A percentile compares a stretch with the other conserved stretches of the same genome.
Conservation (phyloP, 2,888 invertebrate species). For the Troglohyphantes excavatus region DNA sequence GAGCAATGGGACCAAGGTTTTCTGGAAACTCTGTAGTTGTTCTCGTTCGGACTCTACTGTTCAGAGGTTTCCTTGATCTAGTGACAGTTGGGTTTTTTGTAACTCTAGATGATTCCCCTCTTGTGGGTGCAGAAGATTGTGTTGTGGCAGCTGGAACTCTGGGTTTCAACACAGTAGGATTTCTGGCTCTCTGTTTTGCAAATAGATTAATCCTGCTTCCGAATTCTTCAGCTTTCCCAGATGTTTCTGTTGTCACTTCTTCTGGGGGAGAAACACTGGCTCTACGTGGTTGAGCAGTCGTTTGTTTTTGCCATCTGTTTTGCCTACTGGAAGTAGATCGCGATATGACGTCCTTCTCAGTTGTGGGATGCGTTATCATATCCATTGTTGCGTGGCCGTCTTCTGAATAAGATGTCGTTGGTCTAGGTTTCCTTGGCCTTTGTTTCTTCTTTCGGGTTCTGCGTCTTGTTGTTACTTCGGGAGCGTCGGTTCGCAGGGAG, state of each 20-base stretch:
- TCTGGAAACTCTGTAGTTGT: constrained; percentile 35
- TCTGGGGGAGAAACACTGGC: neutral
- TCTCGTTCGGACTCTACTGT: constrained; percentile 23
- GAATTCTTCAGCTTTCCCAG: constrained; percentile 55
- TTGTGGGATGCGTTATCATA: constrained; percentile 20
- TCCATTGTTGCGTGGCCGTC: constrained; percentile 33
- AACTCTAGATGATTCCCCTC: constrained; percentile 32
- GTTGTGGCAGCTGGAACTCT: constrained; percentile 12
- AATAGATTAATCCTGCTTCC: constrained; percentile 74
- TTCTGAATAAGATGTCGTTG: constrained; percentile 1
- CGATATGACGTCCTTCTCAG: constrained; percentile 26
- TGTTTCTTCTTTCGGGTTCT: constrained; percentile 57
- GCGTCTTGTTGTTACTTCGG: constrained; percentile 64
- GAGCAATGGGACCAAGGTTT: constrained; percentile 24
- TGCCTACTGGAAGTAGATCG: constrained; percentile 23
- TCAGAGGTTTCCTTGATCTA: constrained; percentile 36
- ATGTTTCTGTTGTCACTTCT: neutral
- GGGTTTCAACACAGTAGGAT: constrained; percentile 21
- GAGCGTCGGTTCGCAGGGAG: constrained; percentile 4
- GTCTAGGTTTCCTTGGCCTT: constrained; percentile 31
- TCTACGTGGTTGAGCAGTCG: constrained; percentile 2
- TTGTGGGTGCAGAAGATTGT: constrained; percentile 1
- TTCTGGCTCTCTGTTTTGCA: constrained; percentile 35
- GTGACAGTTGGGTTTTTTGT: constrained; percentile 14
- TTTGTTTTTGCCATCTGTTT: constrained; percentile 36